A percentile compares a stretch with the other conserved stretches of the same genome.
Evolutionary conservation across 2,113 vertebrate genomes (phyloP).

Genomic region (Syrrhaptes paradoxus): DNA sequence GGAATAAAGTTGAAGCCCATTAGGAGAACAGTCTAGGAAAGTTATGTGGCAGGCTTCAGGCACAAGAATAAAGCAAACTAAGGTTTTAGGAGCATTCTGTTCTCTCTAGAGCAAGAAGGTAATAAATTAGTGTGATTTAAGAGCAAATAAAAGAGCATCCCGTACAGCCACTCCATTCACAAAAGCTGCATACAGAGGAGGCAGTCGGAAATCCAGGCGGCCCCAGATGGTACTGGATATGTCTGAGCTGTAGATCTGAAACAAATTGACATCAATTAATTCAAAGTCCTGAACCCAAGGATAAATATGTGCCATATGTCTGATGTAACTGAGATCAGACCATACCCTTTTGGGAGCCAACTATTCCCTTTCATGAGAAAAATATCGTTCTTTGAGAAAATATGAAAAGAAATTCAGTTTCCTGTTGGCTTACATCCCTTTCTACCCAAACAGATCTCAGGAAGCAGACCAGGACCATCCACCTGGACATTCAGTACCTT

Average conservation of each 20-base stretch:
- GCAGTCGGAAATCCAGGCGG: slow-evolving; percentile 73
- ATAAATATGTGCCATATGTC: fast-evolving
- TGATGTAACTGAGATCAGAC: background rate
- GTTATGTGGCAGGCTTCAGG: background rate
- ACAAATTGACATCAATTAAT: slow-evolving; percentile 23
- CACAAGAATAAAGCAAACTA: background rate
- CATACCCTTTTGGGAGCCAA: background rate
- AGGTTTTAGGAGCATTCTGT: background rate
- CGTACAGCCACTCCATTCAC: slow-evolving; percentile 93
- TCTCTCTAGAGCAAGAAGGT: background rate
- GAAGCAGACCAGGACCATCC: background rate
- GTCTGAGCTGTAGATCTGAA: slow-evolving; percentile 79
- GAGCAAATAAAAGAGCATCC: slow-evolving; percentile 9
- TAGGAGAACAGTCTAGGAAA: background rate
- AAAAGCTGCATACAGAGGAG: slow-evolving; percentile 87
- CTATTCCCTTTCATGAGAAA: background rate
- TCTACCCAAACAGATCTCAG: background rate
- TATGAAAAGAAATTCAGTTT: background rate
- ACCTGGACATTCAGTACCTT: background rate
- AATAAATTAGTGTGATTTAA: slow-evolving; percentile 20
- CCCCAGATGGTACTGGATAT: slow-evolving; percentile 87
- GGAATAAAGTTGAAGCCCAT: background rate
- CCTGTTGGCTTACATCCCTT: background rate
- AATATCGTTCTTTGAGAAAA: background rate
- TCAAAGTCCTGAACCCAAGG: background rate